Evolutionary conservation across 2,888 invertebrate genomes (phyloP), one percentile per base, ranked within the genome.

Genomic region (Nipponacmea schrenckii): DNA sequence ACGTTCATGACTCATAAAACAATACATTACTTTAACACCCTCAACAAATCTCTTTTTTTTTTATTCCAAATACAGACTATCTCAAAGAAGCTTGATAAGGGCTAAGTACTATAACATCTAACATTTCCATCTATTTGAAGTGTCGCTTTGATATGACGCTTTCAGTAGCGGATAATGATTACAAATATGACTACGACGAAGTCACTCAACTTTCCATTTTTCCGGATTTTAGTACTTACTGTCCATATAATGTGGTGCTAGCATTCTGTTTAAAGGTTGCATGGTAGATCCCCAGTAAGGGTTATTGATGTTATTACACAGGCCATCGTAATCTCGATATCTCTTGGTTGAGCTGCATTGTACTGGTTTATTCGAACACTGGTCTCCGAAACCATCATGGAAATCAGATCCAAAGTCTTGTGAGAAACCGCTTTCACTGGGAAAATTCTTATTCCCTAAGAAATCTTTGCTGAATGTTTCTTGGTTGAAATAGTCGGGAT

Each of bases 271-370:
- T 20, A 72, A 45, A 1, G 72, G 74, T 31, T 76, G 76, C 68
- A 74, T 76, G 62, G 69, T 68, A 20, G 76, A 71, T 1, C 98
- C 98, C 95, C 96, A 96, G 69, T 93, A 94, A 0, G 96, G 94
- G 86, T 96, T 91, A 70, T 92, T 92, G 67, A 96, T 91, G 89
- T 99, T 99, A 89, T 99, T 98, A 87, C 98, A 98, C 62, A 94
- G 94, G 0, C 98, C 98, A 85, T 98, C 97, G 70, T 95, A 92
- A 70, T 92, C 93, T 0, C 98, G 92, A 87, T 96, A 98, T 83
- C 94, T 72, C n/a, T 68, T 50, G 0, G 39, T 31, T 17, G 70
- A 68, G 20, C 70, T 64, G 45, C 80, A 80, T 20, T 69, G 67
- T 48, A 77, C 64, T 0, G 68, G 64, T 39, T 71, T 68, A 1